phyloP scores from a whole-genome alignment of 2,888 invertebrate species.

The Spodoptera picta region DNA sequence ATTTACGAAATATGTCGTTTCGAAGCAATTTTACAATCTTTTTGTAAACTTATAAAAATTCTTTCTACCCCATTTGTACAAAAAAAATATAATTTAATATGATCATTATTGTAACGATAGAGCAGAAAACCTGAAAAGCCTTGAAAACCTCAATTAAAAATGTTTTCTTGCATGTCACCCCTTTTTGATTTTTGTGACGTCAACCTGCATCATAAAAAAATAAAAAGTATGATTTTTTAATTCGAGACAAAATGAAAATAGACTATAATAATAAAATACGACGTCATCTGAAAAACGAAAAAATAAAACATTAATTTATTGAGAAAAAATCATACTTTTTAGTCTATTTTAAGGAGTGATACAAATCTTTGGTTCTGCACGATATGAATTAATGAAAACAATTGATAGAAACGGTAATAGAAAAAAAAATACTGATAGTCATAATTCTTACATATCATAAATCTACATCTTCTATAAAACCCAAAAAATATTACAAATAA shows the following conservation, averaged over 20 bases:
- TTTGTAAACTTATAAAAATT: background rate
- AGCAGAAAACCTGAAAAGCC: constrained; percentile 2
- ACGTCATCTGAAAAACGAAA: too few species aligned
- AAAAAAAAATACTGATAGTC: background rate
- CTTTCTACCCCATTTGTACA: too few species aligned
- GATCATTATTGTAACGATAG: constrained; percentile 1
- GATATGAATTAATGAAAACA: background rate
- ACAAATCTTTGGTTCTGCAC: constrained; percentile 36
- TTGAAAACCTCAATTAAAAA: constrained; percentile 3
- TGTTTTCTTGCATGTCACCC: constrained; percentile 36
- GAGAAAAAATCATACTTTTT: constrained; percentile 26
- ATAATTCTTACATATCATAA: too few species aligned
- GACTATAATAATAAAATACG: too few species aligned
- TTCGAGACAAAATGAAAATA: too few species aligned
- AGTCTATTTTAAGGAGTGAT: constrained; percentile 5
- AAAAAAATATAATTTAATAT: too few species aligned
- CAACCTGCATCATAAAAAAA: background rate
- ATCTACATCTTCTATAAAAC: background rate
- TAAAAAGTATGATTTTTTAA: constrained; percentile 26
- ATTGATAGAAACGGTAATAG: too few species aligned
- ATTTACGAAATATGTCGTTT: constrained; percentile 19
- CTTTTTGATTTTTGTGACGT: constrained; percentile 43
- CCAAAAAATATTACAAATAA: too few species aligned
- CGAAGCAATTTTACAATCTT: constrained; percentile 11
- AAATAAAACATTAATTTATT: background rate